Percentiles rank a stretch among this genome's conserved stretches.
Conservation (phyloP, 1,140 invertebrate genomes). For the Caenorhabditis tropicalis region DNA sequence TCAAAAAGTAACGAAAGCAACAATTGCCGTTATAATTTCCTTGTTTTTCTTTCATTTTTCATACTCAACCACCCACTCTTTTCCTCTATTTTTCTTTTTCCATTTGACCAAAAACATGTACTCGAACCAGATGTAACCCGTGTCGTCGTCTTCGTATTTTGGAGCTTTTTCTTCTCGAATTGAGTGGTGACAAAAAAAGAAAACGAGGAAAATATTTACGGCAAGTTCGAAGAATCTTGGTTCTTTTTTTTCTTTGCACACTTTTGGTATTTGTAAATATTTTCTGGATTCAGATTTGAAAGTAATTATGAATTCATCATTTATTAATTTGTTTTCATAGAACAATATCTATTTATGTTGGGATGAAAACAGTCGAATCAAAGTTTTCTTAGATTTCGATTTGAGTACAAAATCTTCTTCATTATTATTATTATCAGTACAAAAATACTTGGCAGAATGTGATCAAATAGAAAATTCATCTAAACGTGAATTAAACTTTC, state of each 20-base stretch:
- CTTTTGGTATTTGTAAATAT: background rate
- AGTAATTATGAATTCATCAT: background rate
- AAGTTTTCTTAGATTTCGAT: no score
- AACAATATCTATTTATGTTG: no score
- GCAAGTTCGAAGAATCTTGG: background rate
- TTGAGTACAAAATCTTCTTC: no score
- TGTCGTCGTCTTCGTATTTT: constrained; percentile 5
- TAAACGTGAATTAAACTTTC: background rate
- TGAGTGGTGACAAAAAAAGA: constrained; percentile 1
- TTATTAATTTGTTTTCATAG: background rate
- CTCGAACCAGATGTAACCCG: background rate
- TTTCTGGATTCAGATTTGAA: background rate
- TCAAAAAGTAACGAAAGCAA: background rate
- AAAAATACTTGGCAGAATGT: no score
- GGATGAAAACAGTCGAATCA: no score
- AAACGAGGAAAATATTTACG: constrained; percentile 22
- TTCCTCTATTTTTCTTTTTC: background rate
- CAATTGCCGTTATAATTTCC: constrained; percentile 1
- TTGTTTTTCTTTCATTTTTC: constrained; percentile 22
- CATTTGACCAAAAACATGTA: constrained; percentile 11
- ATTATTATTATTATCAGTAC: no score
- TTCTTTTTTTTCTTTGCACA: background rate
- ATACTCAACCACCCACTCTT: background rate
- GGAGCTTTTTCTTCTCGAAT: background rate
- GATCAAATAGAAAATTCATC: no score